phyloP scores from a whole-genome alignment of 2,888 invertebrate genomes.

The Leptinotarsa juncta region DNA sequence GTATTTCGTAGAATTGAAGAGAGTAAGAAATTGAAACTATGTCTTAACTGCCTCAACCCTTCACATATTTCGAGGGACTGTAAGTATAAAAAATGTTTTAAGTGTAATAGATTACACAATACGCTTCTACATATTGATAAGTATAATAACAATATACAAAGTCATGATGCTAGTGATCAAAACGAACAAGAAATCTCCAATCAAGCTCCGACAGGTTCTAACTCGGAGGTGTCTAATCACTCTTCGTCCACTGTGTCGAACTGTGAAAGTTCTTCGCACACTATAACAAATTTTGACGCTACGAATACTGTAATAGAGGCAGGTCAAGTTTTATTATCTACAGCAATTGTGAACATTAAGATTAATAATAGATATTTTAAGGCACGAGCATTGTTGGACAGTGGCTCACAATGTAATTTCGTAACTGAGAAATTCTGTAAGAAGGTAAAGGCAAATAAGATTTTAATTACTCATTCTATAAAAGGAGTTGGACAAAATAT shows the following conservation, averaged over 20 bases:
- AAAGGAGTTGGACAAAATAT: constrained; percentile 14
- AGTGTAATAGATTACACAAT: constrained; percentile 17
- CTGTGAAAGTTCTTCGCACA: not conserved
- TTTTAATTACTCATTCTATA: not conserved
- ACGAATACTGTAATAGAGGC: constrained; percentile 3
- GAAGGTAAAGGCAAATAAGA: constrained; percentile 18
- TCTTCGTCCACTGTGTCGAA: constrained; percentile 4
- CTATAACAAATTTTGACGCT: constrained; percentile 7
- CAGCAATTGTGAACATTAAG: constrained; percentile 18
- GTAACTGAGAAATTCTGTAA: constrained; percentile 24
- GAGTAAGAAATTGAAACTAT: constrained; percentile 12
- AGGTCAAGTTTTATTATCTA: constrained; percentile 18
- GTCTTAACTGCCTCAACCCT: constrained; percentile 18
- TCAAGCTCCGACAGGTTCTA: constrained; percentile 10
- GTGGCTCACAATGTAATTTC: constrained; percentile 22
- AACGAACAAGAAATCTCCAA: not conserved
- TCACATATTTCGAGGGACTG: not conserved
- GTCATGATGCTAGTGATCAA: not conserved
- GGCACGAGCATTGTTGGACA: constrained; percentile 18
- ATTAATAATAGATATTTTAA: constrained; percentile 1
- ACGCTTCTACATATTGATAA: constrained; percentile 14
- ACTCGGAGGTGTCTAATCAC: not conserved
- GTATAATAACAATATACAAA: constrained; percentile 6
- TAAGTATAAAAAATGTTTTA: constrained; percentile 4
- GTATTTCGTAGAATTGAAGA: not conserved